These are phyloP conservation scores for Acridotheres tristis DNA, from an alignment of 2,797 vertebrate species.

Conservation along the genomic window DNA sequence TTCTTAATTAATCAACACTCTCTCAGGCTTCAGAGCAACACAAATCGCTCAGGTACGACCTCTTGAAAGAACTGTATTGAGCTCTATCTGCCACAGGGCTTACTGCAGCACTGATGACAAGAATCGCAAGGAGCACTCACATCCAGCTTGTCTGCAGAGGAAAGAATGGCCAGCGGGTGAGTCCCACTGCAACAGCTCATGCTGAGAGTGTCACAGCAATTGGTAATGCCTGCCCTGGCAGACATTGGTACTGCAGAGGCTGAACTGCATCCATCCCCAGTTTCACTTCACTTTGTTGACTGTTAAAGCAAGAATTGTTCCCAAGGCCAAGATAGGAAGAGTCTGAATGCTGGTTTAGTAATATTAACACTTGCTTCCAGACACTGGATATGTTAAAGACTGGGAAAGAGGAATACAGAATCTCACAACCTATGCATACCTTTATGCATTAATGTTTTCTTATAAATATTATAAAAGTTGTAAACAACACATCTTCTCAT, in stretches of 20 bases:
- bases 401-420: background rate
- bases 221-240: background rate
- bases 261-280: background rate
- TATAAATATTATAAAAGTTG: background rate
- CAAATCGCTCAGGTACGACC: background rate
- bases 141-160: background rate
- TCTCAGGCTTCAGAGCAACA: background rate
- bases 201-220: background rate
- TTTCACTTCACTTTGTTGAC: background rate
- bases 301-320: background rate
- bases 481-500: background rate
- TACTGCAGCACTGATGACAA: background rate
- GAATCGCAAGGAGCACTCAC: background rate
- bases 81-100: background rate
- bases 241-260: background rate
- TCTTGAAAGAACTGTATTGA: background rate
- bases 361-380: background rate
- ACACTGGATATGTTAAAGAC: background rate
- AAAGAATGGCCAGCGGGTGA: background rate
- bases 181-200: background rate
- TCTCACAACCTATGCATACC: background rate
- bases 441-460: background rate
- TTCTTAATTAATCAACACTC: conserved; percentile 13
- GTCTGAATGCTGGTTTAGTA: background rate
- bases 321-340: background rate